These are phyloP conservation scores for Himalopsyche japonica DNA, from an alignment of 2,888 invertebrate species.

Conservation along the genomic window DNA sequence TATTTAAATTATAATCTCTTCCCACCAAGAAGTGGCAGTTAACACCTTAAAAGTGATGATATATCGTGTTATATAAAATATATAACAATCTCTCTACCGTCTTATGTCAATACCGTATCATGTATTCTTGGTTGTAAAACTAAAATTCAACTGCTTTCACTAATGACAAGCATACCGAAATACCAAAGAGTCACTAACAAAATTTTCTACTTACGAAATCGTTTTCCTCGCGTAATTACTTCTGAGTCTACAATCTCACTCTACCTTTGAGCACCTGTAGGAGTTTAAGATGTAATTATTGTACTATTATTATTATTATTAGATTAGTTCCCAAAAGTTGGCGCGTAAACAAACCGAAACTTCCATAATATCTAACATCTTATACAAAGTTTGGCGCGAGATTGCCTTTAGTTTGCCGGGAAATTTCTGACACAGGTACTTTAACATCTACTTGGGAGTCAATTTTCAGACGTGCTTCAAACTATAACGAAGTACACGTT, in stretches of 20 bases:
- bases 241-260: neutral
- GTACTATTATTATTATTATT: neutral
- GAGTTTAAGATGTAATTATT: neutral
- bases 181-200: too few relatives aligned
- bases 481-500: neutral
- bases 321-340: neutral
- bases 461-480: neutral
- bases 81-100: too few relatives aligned
- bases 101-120: too few relatives aligned
- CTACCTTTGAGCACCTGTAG: neutral
- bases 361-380: neutral
- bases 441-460: neutral
- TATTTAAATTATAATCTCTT: too few relatives aligned
- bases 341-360: neutral
- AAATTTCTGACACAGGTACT: neutral
- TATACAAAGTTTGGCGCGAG: neutral
- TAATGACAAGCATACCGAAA: too few relatives aligned
- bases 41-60: too few relatives aligned
- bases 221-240: neutral
- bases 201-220: too few relatives aligned
- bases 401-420: neutral
- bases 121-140: too few relatives aligned
- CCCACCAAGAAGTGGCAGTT: too few relatives aligned
- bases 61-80: too few relatives aligned
- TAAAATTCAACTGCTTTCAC: too few relatives aligned